phyloP scores from a whole-genome alignment of 1,140 invertebrate species.

The Nilaparvata lugens region DNA sequence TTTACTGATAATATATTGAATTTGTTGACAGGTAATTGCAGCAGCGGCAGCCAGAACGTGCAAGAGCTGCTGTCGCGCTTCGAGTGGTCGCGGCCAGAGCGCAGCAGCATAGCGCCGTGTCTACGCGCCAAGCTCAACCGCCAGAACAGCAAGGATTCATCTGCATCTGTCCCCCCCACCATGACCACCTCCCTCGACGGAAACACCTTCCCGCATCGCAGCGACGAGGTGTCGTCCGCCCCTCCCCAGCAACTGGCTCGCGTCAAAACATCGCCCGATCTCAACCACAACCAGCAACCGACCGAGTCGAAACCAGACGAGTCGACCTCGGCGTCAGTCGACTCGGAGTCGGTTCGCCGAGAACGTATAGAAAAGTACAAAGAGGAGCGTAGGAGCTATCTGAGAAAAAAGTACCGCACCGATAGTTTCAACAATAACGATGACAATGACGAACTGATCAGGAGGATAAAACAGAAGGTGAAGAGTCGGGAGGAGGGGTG shows the following conservation, averaged over 20 bases:
- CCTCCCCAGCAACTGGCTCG: conserved; percentile 32
- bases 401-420: conserved; percentile 77
- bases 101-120: conserved; percentile 42
- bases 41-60: conserved; percentile 21
- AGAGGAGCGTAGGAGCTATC: conserved; percentile 74
- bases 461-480: conserved; percentile 21
- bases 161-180: conserved; percentile 39
- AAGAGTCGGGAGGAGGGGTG: neutral
- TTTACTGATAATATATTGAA: no score
- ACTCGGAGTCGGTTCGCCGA: conserved; percentile 33
- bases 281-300: conserved; percentile 28
- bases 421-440: conserved; percentile 64
- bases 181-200: conserved; percentile 62
- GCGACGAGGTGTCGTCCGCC: neutral
- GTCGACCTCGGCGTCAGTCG: conserved; percentile 39
- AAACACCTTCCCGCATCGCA: conserved; percentile 9
- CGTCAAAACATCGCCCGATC: conserved; percentile 30
- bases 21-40: no score
- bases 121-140: conserved; percentile 40
- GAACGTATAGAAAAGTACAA: conserved; percentile 55
- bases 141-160: conserved; percentile 36
- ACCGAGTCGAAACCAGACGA: conserved; percentile 34
- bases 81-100: conserved; percentile 25
- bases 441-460: conserved; percentile 25
- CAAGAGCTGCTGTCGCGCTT: conserved; percentile 37